These are phyloP conservation scores for Gerris buenoi DNA, from an alignment of 1,140 invertebrate genomes.

Conservation along the genomic window DNA sequence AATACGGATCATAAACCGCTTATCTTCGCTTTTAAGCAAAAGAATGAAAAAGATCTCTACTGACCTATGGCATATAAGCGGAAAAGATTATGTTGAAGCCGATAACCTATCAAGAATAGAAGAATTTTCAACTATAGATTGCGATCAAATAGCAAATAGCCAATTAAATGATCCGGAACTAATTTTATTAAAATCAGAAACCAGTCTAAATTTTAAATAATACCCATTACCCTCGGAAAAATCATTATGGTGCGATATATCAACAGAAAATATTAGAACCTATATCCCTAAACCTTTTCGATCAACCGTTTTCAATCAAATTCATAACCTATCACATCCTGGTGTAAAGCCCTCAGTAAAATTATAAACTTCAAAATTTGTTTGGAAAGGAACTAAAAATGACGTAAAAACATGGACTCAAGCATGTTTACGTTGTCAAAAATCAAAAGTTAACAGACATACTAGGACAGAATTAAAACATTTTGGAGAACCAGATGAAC, in stretches of 20 bases:
- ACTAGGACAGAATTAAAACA: not conserved
- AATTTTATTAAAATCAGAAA: not conserved
- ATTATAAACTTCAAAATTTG: not conserved
- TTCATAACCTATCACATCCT: not conserved
- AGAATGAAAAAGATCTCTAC: constrained; percentile 23
- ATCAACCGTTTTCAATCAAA: too few species aligned
- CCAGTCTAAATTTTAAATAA: not conserved
- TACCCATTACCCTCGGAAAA: not conserved
- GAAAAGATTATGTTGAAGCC: not conserved
- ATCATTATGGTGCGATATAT: not conserved
- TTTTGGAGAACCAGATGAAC: constrained; percentile 11
- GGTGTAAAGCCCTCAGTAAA: not conserved
- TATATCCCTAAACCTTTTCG: too few species aligned
- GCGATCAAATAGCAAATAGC: not conserved
- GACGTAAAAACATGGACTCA: not conserved
- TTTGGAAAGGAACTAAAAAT: not conserved
- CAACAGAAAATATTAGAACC: too few species aligned
- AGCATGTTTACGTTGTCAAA: not conserved
- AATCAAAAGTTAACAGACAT: not conserved
- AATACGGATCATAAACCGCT: constrained; percentile 32
- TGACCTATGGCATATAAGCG: constrained; percentile 26
- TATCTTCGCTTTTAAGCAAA: constrained; percentile 21
- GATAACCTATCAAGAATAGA: not conserved
- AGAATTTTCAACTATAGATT: not conserved
- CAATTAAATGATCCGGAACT: not conserved